These are phyloP conservation scores for Eupithecia tripunctaria DNA, from an alignment of 2,888 invertebrate genomes.

Conservation along the genomic window DNA sequence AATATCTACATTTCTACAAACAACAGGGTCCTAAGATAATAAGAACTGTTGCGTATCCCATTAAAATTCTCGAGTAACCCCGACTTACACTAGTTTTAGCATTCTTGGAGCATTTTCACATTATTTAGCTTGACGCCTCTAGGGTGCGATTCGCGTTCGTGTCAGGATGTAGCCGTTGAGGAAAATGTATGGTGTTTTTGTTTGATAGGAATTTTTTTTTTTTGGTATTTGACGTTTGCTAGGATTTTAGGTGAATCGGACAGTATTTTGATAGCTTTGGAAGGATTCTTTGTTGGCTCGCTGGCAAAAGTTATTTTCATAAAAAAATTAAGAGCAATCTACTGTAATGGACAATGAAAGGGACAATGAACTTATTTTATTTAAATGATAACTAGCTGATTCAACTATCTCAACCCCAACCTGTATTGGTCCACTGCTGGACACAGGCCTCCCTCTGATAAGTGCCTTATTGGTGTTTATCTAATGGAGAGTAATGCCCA, in stretches of 20 bases:
- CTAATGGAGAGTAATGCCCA: too few relatives aligned
- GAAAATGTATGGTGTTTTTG: constrained; percentile 2
- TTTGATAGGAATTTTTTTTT: not conserved
- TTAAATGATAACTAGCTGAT: too few relatives aligned
- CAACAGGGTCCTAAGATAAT: constrained; percentile 25
- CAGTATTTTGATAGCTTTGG: not conserved
- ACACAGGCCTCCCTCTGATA: too few relatives aligned
- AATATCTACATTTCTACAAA: constrained; percentile 10
- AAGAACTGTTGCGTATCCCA: constrained; percentile 31
- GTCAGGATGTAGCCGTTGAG: not conserved
- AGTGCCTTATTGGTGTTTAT: too few relatives aligned
- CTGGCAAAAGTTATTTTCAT: too few relatives aligned
- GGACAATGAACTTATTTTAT: too few relatives aligned
- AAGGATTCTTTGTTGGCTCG: too few relatives aligned
- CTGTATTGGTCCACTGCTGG: too few relatives aligned
- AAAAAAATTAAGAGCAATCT: too few relatives aligned
- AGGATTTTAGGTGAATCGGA: not conserved
- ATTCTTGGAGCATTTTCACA: constrained; percentile 16
- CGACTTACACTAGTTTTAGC: constrained; percentile 8
- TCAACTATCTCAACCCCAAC: not conserved
- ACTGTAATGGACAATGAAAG: too few relatives aligned
- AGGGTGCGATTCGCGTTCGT: not conserved
- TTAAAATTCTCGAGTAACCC: constrained; percentile 33
- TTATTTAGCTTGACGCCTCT: constrained; percentile 15
- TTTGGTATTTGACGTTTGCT: not conserved